These are phyloP conservation scores for Myrmecobius fasciatus DNA, from an alignment of 2,113 vertebrate genomes.

Conservation along the genomic window DNA sequence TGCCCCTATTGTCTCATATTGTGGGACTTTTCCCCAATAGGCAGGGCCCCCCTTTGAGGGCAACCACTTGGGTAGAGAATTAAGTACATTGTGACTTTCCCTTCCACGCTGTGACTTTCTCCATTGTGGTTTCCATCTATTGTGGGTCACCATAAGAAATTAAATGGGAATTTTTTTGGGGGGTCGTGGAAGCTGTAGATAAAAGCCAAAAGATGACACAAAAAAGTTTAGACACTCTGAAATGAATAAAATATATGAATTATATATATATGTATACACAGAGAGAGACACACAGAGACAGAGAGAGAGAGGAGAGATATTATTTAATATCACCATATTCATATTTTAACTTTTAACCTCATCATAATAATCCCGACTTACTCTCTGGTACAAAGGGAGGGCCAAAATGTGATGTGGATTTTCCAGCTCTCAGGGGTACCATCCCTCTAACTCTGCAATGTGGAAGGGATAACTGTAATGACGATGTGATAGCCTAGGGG, in stretches of 20 bases:
- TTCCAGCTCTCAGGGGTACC: background rate
- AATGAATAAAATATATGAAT: background rate
- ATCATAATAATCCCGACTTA: background rate
- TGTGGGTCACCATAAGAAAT: too few species aligned
- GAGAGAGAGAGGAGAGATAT: background rate
- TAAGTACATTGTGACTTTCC: constrained; percentile 23
- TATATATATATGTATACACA: too few species aligned
- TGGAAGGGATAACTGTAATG: constrained; percentile 36
- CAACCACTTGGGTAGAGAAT: constrained; percentile 64
- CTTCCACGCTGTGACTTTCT: background rate
- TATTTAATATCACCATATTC: background rate
- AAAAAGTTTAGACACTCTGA: background rate
- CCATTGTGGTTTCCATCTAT: background rate
- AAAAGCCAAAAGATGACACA: too few species aligned
- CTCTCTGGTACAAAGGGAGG: background rate
- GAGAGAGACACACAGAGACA: too few species aligned
- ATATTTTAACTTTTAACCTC: background rate
- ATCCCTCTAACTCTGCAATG: too few species aligned
- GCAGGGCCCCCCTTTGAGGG: constrained; percentile 54
- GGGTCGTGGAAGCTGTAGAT: background rate
- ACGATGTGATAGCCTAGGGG: constrained; percentile 68
- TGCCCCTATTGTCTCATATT: constrained; percentile 54
- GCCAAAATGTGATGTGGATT: background rate
- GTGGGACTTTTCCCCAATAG: constrained; percentile 49
- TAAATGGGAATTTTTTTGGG: background rate